Evolutionary conservation across 92 coral and sea anemone species (phyloP).

Genomic region (Ricordea florida): DNA sequence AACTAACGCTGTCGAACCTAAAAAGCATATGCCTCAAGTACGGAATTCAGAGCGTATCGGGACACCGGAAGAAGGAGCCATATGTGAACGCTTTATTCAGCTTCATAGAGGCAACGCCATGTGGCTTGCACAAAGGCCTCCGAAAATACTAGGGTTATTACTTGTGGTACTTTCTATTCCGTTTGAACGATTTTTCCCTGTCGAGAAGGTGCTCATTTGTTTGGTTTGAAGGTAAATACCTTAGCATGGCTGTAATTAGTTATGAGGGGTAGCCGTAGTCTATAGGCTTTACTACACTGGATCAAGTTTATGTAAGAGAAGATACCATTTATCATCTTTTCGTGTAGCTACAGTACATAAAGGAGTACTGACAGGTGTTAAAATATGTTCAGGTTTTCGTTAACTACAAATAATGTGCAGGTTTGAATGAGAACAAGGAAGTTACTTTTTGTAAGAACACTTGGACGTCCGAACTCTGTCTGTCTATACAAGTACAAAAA

Average conservation of each 20-base stretch:
- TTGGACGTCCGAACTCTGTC: no score
- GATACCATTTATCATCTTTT: no score
- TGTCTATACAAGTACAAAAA: no score
- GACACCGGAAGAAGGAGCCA: constrained; percentile 20
- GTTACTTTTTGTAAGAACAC: no score
- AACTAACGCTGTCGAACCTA: constrained; percentile 1
- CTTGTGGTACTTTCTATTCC: background rate
- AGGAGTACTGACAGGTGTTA: no score
- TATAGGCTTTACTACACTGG: background rate
- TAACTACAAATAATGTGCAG: no score
- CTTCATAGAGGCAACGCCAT: constrained; percentile 3
- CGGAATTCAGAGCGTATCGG: constrained; percentile 19
- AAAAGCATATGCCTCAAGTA: constrained; percentile 9
- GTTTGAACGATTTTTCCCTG: background rate
- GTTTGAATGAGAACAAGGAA: no score
- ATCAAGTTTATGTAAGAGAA: no score
- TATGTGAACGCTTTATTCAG: constrained; percentile 10
- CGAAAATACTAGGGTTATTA: constrained; percentile 2
- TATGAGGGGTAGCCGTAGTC: background rate
- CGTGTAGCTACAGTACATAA: no score
- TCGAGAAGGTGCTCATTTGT: constrained; percentile 14
- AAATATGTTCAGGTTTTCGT: no score
- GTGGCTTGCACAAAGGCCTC: constrained; percentile 4
- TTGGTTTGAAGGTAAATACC: no score
- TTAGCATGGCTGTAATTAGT: background rate